A percentile compares a stretch with the other conserved stretches of the same genome.
These are phyloP conservation scores for Lepidonotus clava DNA, from an alignment of 2,888 invertebrate genomes.

Conservation along the genomic window DNA sequence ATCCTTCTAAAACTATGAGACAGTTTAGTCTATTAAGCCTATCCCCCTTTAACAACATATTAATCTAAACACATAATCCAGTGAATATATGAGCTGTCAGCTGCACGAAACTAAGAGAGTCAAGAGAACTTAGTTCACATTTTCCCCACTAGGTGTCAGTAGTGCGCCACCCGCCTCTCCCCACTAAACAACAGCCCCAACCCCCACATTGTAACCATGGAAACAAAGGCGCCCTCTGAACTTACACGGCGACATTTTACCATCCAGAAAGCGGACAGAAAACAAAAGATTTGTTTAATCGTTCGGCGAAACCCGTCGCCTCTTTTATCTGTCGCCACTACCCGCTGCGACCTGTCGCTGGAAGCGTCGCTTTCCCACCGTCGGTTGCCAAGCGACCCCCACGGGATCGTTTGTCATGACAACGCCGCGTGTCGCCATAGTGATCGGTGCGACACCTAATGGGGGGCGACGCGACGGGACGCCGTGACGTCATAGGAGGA, in stretches of 20 bases:
- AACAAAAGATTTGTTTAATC: not conserved
- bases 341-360: not conserved
- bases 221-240: not conserved
- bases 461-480: not conserved
- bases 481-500: not conserved
- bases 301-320: not conserved
- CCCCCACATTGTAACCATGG: not conserved
- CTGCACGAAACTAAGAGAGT: too few species aligned
- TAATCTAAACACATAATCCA: too few species aligned
- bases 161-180: not conserved
- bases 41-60: too few species aligned
- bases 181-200: not conserved
- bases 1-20: too few species aligned
- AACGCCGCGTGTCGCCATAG: conserved; percentile 30
- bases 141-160: conserved; percentile 7
- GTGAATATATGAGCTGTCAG: too few species aligned
- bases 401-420: conserved; percentile 15
- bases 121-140: not conserved
- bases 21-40: too few species aligned
- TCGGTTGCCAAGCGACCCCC: conserved; percentile 9
- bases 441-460: conserved; percentile 6
- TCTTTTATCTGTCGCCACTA: not conserved
- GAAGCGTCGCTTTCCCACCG: not conserved
- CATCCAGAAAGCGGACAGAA: not conserved
- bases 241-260: too few species aligned